These are phyloP conservation scores for Cyprinodon diabolis DNA, from an alignment of 2,797 vertebrate genomes.

Conservation along the genomic window DNA sequence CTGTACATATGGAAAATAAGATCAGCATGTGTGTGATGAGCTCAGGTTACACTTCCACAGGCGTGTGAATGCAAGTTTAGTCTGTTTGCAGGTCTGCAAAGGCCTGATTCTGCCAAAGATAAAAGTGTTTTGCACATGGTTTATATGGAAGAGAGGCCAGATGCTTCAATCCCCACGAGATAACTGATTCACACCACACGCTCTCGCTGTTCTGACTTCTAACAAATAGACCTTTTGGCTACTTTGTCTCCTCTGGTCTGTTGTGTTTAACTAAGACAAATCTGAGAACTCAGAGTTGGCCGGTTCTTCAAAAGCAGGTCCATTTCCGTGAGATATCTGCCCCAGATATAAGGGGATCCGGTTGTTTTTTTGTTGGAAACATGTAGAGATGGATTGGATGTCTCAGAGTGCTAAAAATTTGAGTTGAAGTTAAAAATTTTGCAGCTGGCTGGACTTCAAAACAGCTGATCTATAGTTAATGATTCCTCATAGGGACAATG, in stretches of 20 bases:
- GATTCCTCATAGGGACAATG: constrained; percentile 7
- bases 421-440: constrained; percentile 4
- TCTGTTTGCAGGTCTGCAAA: constrained; percentile 12
- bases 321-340: background rate
- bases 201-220: constrained; percentile 21
- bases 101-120: constrained; percentile 22
- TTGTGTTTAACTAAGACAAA: constrained; percentile 27
- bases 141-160: constrained; percentile 55
- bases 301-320: constrained; percentile 11
- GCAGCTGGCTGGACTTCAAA: constrained; percentile 3
- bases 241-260: constrained; percentile 15
- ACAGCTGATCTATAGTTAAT: constrained; percentile 1
- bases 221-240: constrained; percentile 23
- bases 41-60: constrained; percentile 29
- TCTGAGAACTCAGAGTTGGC: constrained; percentile 12
- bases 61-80: constrained; percentile 5
- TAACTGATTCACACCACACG: constrained; percentile 31
- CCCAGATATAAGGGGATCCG: constrained; percentile 2
- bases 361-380: background rate
- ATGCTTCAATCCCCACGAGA: constrained; percentile 63
- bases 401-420: background rate
- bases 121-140: constrained; percentile 70
- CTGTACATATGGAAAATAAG: constrained; percentile 18
- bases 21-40: constrained; percentile 22
- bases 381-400: background rate